phyloP scores from a whole-genome alignment of 2,797 vertebrate species.

The Carapus acus region DNA sequence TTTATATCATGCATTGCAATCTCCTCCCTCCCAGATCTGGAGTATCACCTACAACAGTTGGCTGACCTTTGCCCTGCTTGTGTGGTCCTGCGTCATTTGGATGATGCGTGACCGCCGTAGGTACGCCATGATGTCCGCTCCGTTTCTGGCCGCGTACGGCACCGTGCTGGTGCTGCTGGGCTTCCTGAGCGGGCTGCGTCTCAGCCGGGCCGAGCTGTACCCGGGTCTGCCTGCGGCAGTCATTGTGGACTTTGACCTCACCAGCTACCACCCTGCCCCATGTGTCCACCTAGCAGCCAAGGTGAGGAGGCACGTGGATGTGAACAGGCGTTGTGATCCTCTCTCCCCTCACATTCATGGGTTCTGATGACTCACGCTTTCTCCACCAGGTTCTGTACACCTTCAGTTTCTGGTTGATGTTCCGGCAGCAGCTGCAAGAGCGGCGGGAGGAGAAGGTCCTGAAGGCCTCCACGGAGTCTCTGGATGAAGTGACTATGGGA shows the following conservation, averaged over 20 bases:
- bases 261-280: slow-evolving; percentile 61
- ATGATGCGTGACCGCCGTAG: slow-evolving; percentile 70
- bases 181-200: slow-evolving; percentile 71
- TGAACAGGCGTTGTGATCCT: no score
- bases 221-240: slow-evolving; percentile 62
- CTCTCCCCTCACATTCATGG: neutral
- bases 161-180: slow-evolving; percentile 74
- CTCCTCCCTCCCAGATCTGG: slow-evolving; percentile 67
- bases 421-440: slow-evolving; percentile 72
- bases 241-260: slow-evolving; percentile 76
- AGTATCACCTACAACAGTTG: slow-evolving; percentile 77
- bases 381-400: slow-evolving; percentile 67
- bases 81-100: slow-evolving; percentile 78
- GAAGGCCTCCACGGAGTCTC: slow-evolving; percentile 33
- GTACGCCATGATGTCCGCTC: slow-evolving; percentile 78
- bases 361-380: slow-evolving; percentile 6
- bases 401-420: slow-evolving; percentile 76
- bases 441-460: slow-evolving; percentile 40
- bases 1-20: no score
- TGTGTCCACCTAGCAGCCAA: slow-evolving; percentile 72
- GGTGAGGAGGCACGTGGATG: slow-evolving; percentile 40
- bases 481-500: slow-evolving; percentile 52
- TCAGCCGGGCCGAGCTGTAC: slow-evolving; percentile 70
- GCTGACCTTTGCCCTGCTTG: slow-evolving; percentile 71
- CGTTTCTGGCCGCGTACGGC: slow-evolving; percentile 75